A percentile compares a stretch with the other conserved stretches of the same genome.
phyloP scores from a whole-genome alignment of 2,113 vertebrate genomes.

The Pseudopodoces humilis region DNA sequence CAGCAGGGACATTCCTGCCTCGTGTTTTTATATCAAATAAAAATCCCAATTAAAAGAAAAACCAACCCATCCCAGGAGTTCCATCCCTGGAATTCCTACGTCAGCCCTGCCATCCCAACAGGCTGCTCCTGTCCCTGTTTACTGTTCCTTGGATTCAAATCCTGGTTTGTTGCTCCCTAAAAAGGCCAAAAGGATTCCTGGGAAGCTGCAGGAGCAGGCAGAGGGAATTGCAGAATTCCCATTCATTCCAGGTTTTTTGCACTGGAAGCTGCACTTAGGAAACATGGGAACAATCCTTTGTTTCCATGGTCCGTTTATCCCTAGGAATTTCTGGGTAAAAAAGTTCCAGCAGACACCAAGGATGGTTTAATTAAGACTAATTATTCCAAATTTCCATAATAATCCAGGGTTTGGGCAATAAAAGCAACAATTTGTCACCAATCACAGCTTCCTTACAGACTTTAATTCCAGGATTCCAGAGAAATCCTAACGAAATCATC shows the following conservation, averaged over 20 bases:
- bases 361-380: no score
- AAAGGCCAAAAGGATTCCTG: neutral
- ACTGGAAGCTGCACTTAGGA: neutral
- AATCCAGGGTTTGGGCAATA: neutral
- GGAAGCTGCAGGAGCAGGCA: neutral
- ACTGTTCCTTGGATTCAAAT: neutral
- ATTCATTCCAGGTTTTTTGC: neutral
- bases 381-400: neutral
- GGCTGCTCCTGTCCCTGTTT: neutral
- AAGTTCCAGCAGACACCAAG: neutral
- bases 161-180: neutral
- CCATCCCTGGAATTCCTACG: accelerated
- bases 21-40: accelerated
- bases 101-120: neutral
- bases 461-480: neutral
- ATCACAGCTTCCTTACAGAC: neutral
- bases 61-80: no score
- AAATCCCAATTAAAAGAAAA: neutral
- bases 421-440: neutral
- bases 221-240: neutral
- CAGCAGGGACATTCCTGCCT: neutral
- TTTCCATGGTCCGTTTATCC: accelerated
- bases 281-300: no score
- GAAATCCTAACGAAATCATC: neutral
- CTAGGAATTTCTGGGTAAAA: neutral